Percentiles rank a stretch among this genome's conserved stretches.
phyloP scores from a whole-genome alignment of 2,113 vertebrate species.

The Pyrgilauda ruficollis region DNA sequence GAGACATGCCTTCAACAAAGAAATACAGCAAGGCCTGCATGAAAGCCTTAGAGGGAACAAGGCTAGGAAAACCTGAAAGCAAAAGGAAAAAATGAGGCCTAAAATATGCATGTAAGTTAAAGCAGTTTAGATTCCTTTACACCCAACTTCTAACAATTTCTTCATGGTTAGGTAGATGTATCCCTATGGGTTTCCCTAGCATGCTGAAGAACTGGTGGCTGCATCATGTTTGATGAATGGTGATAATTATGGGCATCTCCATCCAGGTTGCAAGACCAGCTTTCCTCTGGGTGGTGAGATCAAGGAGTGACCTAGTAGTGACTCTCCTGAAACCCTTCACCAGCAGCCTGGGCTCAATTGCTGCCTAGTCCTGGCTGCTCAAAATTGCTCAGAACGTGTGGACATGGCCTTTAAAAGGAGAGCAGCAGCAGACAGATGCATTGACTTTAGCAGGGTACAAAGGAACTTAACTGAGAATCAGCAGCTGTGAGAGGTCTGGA shows the following conservation, averaged over 20 bases:
- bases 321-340: not conserved
- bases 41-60: not conserved
- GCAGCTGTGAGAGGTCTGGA: not conserved
- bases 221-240: not conserved
- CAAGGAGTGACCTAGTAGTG: not conserved
- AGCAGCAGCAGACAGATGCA: not conserved
- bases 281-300: not conserved
- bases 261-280: not conserved
- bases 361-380: not conserved
- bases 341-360: not conserved
- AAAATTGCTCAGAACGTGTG: rapidly evolving
- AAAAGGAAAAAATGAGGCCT: not conserved
- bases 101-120: not conserved
- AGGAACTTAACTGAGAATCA: not conserved
- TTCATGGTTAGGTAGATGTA: not conserved
- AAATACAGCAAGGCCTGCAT: not conserved
- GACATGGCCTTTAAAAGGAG: not conserved
- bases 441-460: not conserved
- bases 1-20: not conserved
- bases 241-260: not conserved
- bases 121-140: not conserved
- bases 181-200: not conserved
- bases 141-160: not conserved
- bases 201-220: not conserved
- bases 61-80: not conserved